A percentile compares a stretch with the other conserved stretches of the same genome.
Conservation (phyloP, 2,888 invertebrate genomes). For the Heliconius hortense region DNA sequence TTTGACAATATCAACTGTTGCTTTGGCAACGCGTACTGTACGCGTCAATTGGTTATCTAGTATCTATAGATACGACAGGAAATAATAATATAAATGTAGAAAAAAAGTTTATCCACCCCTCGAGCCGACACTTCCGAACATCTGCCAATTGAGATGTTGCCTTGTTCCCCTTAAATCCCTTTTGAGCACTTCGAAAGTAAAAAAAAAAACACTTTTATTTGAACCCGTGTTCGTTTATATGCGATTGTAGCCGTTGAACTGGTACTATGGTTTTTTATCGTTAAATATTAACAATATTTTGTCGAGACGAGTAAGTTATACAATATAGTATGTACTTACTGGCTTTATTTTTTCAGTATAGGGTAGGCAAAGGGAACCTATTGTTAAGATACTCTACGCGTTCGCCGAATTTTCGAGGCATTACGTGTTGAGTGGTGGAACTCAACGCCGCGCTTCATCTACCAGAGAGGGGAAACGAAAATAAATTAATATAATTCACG, state of each 20-base stretch:
- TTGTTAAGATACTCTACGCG: too few species aligned
- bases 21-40: too few species aligned
- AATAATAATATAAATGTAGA: background rate
- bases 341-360: background rate
- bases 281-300: background rate
- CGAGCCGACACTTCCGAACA: constrained; percentile 15
- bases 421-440: background rate
- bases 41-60: background rate
- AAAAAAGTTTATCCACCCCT: constrained; percentile 12
- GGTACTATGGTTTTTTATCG: background rate
- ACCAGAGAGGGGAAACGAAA: background rate
- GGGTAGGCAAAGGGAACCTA: background rate
- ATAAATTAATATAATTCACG: background rate
- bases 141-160: constrained; percentile 22
- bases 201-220: background rate
- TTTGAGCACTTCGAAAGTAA: background rate
- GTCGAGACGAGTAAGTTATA: background rate
- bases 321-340: background rate
- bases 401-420: background rate
- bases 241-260: background rate
- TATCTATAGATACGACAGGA: background rate
- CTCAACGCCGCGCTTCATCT: background rate
- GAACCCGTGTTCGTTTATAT: background rate
- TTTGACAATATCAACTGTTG: too few species aligned
- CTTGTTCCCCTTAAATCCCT: constrained; percentile 1